Percentiles rank a stretch among this genome's conserved stretches.
Conservation (phyloP, 2,888 invertebrate species). For the Falcaria lacertinaria region DNA sequence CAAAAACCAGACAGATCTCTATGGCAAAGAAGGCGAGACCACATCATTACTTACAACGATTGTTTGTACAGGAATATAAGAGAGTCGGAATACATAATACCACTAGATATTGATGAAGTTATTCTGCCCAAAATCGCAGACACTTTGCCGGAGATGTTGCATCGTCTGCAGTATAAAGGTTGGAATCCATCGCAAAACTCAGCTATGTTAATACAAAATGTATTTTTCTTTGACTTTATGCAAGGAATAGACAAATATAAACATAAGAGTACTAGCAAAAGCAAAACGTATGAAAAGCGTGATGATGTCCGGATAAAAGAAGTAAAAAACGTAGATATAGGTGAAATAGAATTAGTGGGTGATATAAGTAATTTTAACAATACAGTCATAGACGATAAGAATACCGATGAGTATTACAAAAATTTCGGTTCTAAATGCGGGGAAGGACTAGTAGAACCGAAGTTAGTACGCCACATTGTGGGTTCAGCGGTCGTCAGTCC, state of each 20-base stretch:
- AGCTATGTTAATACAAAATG: conserved; percentile 83
- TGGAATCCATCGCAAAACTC: conserved; percentile 73
- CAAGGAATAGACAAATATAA: conserved; percentile 47
- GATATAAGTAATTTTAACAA: conserved; percentile 40
- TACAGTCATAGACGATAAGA: conserved; percentile 44
- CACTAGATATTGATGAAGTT: conserved; percentile 87
- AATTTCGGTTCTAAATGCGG: conserved; percentile 50
- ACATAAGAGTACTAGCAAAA: conserved; percentile 32
- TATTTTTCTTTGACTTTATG: conserved; percentile 83
- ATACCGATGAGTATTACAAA: conserved; percentile 26
- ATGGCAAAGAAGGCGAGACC: conserved; percentile 85
- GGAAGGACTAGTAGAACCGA: conserved; percentile 46
- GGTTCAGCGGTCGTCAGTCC: conserved; percentile 81
- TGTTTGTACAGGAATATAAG: conserved; percentile 86
- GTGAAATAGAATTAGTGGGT: conserved; percentile 49
- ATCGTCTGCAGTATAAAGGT: conserved; percentile 58
- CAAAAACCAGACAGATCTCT: conserved; percentile 51
- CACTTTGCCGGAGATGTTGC: conserved; percentile 80
- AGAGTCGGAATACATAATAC: conserved; percentile 82
- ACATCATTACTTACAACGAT: conserved; percentile 87
- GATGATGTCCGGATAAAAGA: conserved; percentile 61
- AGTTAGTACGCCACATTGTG: conserved; percentile 67
- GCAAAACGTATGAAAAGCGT: conserved; percentile 57
- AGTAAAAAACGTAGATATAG: conserved; percentile 37
- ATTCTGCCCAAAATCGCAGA: conserved; percentile 81